Evolutionary conservation across 2,113 vertebrate genomes (phyloP), one percentile per base, ranked within the genome.

Genomic region (Psilopsiagon aymara): DNA sequence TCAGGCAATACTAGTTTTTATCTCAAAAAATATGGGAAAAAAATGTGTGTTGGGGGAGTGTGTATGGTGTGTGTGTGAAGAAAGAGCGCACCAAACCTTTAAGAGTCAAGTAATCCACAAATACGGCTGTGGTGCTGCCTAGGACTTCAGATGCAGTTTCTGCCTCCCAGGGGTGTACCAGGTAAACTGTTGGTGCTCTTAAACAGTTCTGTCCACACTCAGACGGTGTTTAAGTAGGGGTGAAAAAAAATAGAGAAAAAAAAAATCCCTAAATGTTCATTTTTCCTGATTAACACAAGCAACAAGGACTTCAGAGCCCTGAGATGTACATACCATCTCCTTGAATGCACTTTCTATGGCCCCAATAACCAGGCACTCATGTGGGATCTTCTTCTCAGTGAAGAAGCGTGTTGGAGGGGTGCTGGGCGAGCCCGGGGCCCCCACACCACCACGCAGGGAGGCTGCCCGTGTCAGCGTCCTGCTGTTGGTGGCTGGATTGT

Each of bases 311-410:
- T 94, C 43, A 82, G 29, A 77, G 29, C 39, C 75, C 35, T 8
- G 47, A 88, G 83, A 62, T 33, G 70, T 24, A 97, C 98, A 31
- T 98, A 99, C 99, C 99, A 99, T 99, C 92, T 99, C 99, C 97
- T 98, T 99, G 97, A 99, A 99, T 2, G 99, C 99, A 24, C 99
- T 99, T 97, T 99, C 99, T 18, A 99, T 98, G 74, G 99, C 99
- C 43, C 99, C 99, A 23, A 99, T 98, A 89, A 99, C 98, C 89
- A 99, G 98, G 97, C 99, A 99, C 97, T 99, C 99, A 1, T 99
- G 99, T 5, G 98, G 98, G 67, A 99, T 98, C 92, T 99, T 99
- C 98, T 99, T 99, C 98, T 99, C 99, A 0, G 98, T 99, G 86
- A 99, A 99, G 98, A 99, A 99, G 81, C 99, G 99, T 10, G 99